Evolutionary conservation across 2,888 invertebrate species (phyloP).

Genomic region (Agriopis aurantiaria): DNA sequence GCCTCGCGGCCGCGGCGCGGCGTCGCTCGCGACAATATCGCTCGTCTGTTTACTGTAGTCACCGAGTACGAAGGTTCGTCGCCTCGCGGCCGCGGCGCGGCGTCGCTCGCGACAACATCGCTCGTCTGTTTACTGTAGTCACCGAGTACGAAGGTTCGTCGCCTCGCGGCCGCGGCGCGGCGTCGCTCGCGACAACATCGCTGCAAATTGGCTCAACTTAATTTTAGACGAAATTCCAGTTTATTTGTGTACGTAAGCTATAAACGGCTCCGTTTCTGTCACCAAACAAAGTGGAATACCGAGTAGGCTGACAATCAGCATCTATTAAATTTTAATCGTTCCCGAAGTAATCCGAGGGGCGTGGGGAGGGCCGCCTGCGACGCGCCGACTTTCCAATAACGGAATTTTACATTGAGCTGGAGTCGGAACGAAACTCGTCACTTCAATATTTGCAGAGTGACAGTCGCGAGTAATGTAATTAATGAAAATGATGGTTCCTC

Average conservation of each 20-base stretch:
- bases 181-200: too few relatives aligned
- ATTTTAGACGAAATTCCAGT: slow-evolving; percentile 1
- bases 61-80: too few relatives aligned
- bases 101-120: too few relatives aligned
- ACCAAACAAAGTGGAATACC: slow-evolving; percentile 4
- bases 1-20: too few relatives aligned
- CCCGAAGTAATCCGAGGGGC: slow-evolving; percentile 1
- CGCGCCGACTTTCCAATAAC: slow-evolving; percentile 2
- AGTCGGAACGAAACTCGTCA: slow-evolving; percentile 26
- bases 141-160: too few relatives aligned
- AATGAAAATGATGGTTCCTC: slow-evolving; percentile 22
- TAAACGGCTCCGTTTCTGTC: slow-evolving; percentile 3
- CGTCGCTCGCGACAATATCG: too few relatives aligned
- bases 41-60: too few relatives aligned
- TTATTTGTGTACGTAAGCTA: slow-evolving; percentile 5
- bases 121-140: too few relatives aligned
- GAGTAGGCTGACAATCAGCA: slow-evolving; percentile 5
- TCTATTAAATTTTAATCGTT: slow-evolving; percentile 15
- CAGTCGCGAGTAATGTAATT: slow-evolving; percentile 27
- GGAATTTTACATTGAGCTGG: slow-evolving; percentile 14
- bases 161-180: too few relatives aligned
- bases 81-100: too few relatives aligned
- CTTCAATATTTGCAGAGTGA: slow-evolving; percentile 23
- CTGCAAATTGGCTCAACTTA: slow-evolving; percentile 9
- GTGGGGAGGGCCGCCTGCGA: too few relatives aligned